Base-by-base conservation (phyloP, 1,140 invertebrate species). In the Drosophila persimilis region DNA sequence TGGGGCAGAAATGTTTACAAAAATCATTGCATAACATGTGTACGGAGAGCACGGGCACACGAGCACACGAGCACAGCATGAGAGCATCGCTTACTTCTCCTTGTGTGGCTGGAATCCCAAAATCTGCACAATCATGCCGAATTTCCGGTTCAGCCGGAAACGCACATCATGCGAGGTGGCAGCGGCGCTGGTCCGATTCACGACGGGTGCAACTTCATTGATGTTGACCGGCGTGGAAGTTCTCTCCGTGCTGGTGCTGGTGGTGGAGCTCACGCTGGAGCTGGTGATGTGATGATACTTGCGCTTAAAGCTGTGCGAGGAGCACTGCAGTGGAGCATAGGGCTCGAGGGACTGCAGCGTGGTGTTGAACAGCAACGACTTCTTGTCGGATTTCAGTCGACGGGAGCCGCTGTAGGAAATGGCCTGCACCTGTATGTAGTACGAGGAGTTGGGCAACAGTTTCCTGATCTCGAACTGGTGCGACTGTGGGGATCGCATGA, bases 401-500 rank as follows among this genome's bases (percentile, higher is more conserved):
- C 94, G 92, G 15, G 92, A 92, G 2, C 94, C 95, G 74, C 93
- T 95, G 59, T 95, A 92, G 24, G 94, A 93, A 24, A 95, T 92
- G 6, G 94, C 94, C 88, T 95, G 95, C 2, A 95, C 94, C 93
- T 95, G 95, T 15, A 95, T 91, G 73, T 95, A 95, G 78, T 95
- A 95, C 84, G 94, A 93, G 1, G 94, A 95, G 73, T 94, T 93
- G 4, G 93, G 92, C 73, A 94, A 92, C 45, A 95, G 88, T 67
- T 94, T 93, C 72, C 92, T 93, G 67, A 95, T 92, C 71, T 94
- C 92, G 31, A 75, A 85, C 22, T 90, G 78, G 57, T 85, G 80
- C 0, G 77, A 67, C 85, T 91, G 63, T 20, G 69, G 63, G 35
- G 11, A 0, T 5, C 6, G 24, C 24, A 26, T 26, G 24, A 13